Evolutionary conservation across 1,140 invertebrate genomes (phyloP), one percentile per base, ranked within the genome.

Genomic region (Formica selysi): DNA sequence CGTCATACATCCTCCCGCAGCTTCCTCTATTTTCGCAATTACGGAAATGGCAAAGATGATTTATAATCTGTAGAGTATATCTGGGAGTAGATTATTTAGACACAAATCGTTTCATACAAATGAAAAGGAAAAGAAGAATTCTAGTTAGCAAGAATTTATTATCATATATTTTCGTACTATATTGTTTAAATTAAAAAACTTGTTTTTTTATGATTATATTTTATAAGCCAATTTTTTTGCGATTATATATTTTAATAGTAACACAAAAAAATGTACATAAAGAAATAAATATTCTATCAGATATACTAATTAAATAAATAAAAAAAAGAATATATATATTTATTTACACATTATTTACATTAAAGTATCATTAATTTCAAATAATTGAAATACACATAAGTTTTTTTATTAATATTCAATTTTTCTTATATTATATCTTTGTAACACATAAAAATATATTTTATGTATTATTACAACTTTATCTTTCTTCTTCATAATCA

Each of bases 41-140:
- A 3, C 64, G 44, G 44, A 68, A 54, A 80, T 70, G 13, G 48
- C 48, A 64, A 19, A 44, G 16, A 57, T 80, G 13, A 80, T 68
- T 70, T 70, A 80, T 13, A 80, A 70, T 41, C 70, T 7, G 8
- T 70, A 54, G 36, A 51, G 11, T 11, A 13, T 6, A 38, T 16
- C 8, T 76, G 6, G 26, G 16, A 22, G 41, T 13, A 36, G 6
- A 51, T 65, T 48, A 78, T 22, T 36, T 38, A n/a, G 8, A 51
- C 11, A 54, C 11, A 11, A 67, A 48, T 78, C 19, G 51, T 57
- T 79, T 79, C 7, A 38, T 13, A 0, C 10, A 22, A n/a, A 16
- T 67, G 16, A 67, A 48, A 62, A 29, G 32, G 6, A 65, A 78
- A 16, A 59, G 8, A 13, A 51, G 2, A 38, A 79, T 79, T 79